phyloP scores from a whole-genome alignment of 2,113 vertebrate genomes.

The Bucco capensis region DNA sequence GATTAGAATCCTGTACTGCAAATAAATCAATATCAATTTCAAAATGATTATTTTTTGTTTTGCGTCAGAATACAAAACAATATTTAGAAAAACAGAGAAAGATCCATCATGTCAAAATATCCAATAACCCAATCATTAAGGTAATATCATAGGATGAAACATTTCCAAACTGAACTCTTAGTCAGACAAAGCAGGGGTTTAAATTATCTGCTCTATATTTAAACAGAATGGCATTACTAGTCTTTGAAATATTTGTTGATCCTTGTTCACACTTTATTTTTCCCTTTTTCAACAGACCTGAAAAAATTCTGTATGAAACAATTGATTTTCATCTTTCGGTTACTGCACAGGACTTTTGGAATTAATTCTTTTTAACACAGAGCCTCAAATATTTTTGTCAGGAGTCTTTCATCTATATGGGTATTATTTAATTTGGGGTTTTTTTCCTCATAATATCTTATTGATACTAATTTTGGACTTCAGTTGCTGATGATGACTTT shows the following conservation, averaged over 20 bases:
- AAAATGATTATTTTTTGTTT: fast-evolving
- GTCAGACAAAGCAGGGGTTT: background rate
- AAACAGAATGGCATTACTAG: background rate
- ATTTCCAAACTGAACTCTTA: background rate
- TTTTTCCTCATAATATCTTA: background rate
- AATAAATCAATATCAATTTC: background rate
- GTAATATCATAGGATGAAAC: background rate
- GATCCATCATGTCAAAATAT: background rate
- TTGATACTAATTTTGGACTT: background rate
- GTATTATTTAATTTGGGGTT: background rate
- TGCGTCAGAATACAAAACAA: background rate
- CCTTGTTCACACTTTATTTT: background rate
- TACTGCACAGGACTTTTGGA: background rate
- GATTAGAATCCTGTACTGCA: background rate
- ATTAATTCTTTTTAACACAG: background rate
- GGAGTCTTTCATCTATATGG: background rate
- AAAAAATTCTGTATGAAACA: background rate
- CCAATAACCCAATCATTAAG: background rate
- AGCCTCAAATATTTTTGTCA: background rate
- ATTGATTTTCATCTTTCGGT: background rate
- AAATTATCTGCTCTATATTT: background rate
- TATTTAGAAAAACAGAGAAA: background rate
- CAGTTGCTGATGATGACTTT: background rate
- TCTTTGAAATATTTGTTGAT: background rate
- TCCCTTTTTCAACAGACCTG: background rate